A percentile compares a stretch with the other conserved stretches of the same genome.
Evolutionary conservation across 2,888 invertebrate species (phyloP).

Genomic region (Apomyelois bistriatella): DNA sequence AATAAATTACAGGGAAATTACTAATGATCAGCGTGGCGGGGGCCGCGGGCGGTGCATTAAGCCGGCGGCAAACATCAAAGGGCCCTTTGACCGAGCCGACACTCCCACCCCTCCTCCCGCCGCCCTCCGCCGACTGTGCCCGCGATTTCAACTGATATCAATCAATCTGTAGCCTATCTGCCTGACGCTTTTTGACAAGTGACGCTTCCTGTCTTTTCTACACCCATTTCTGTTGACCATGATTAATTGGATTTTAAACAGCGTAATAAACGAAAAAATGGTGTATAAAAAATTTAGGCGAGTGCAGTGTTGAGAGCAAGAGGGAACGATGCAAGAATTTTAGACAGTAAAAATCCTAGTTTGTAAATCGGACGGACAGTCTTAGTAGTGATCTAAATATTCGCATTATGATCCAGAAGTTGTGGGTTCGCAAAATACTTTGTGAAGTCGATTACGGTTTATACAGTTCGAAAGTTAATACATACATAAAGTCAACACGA

Average conservation of each 20-base stretch:
- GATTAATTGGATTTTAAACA: slow-evolving; percentile 1
- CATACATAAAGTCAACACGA: no score
- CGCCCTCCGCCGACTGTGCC: slow-evolving; percentile 28
- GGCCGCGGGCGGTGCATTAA: slow-evolving; percentile 78
- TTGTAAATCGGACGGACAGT: no score
- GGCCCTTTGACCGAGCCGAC: slow-evolving; percentile 78
- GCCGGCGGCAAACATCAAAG: slow-evolving; percentile 80
- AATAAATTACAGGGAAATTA: slow-evolving; percentile 80
- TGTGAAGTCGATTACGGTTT: no score
- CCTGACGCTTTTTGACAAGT: slow-evolving; percentile 44
- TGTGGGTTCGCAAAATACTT: no score
- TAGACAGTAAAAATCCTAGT: no score
- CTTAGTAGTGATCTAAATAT: no score
- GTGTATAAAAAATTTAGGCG: no score
- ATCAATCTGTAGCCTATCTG: slow-evolving; percentile 55
- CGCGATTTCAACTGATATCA: slow-evolving; percentile 52
- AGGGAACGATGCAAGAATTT: no score
- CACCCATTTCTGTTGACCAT: neutral
- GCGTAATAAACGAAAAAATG: no score
- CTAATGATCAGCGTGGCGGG: slow-evolving; percentile 76
- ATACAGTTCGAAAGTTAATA: no score
- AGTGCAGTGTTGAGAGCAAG: no score
- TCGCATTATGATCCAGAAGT: no score
- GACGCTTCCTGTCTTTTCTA: slow-evolving; percentile 17
- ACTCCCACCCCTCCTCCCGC: slow-evolving; percentile 63